phyloP scores from a whole-genome alignment of 2,113 vertebrate species.

The Ceyx margarethae region DNA sequence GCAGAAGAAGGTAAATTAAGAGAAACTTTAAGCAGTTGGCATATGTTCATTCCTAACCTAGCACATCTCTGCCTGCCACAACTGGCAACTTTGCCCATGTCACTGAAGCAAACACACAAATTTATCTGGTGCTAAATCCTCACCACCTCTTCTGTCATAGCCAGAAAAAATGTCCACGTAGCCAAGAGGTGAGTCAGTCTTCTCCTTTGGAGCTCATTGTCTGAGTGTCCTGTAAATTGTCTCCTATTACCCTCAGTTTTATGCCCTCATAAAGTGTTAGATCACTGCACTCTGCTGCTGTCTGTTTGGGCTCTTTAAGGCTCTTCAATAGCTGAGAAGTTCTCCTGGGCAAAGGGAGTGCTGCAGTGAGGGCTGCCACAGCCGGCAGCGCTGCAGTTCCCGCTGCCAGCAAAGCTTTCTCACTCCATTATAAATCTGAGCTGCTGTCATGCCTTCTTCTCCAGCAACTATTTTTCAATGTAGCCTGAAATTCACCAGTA shows the following conservation, averaged over 20 bases:
- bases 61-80: not conserved
- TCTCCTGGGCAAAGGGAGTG: not conserved
- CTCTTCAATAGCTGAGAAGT: not conserved
- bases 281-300: not conserved
- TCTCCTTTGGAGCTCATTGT: not conserved
- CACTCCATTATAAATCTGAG: not conserved
- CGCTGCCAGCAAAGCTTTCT: slow-evolving; percentile 24
- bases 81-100: not conserved
- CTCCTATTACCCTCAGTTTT: not conserved
- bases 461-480: not conserved
- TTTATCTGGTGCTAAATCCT: not conserved
- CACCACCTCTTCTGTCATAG: not conserved
- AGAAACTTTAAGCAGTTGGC: not conserved
- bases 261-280: not conserved
- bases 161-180: not conserved
- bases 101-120: not conserved
- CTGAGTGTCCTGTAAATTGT: not conserved
- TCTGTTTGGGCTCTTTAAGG: not conserved
- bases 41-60: not conserved
- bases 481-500: not conserved
- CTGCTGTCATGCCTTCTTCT: not conserved
- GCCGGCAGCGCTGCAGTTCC: not conserved
- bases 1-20: not conserved
- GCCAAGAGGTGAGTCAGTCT: not conserved
- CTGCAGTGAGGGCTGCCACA: not conserved